phyloP scores from a whole-genome alignment of 2,888 invertebrate genomes.

The Folsomia manolachei region DNA sequence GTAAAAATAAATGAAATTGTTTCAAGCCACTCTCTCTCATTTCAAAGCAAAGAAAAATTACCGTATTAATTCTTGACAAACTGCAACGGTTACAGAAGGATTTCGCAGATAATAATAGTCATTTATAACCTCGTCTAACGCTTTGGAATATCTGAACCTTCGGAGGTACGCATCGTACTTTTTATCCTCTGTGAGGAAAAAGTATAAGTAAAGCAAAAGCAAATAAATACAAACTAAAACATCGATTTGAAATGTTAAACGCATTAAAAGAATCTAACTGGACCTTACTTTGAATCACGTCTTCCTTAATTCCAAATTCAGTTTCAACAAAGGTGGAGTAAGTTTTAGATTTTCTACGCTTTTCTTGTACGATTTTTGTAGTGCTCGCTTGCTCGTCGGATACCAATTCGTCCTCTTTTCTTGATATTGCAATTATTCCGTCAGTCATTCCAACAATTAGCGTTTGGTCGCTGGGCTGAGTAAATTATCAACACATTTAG shows the following conservation, averaged over 20 bases:
- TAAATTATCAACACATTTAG: no score
- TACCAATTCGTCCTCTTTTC: conserved; percentile 56
- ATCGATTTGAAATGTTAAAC: conserved; percentile 4
- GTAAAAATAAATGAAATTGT: conserved; percentile 28
- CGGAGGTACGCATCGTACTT: conserved; percentile 70
- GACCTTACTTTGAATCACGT: conserved; percentile 29
- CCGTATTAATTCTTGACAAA: conserved; percentile 80
- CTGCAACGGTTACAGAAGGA: conserved; percentile 74
- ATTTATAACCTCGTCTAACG: conserved; percentile 68
- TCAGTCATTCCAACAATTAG: conserved; percentile 89
- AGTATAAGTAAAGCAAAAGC: conserved; percentile 11
- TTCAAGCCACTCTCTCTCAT: neutral
- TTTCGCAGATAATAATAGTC: conserved; percentile 62
- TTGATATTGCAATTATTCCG: conserved; percentile 82
- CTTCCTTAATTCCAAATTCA: conserved; percentile 42
- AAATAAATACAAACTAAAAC: neutral
- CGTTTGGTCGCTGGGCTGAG: conserved; percentile 69
- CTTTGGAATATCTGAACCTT: conserved; percentile 77
- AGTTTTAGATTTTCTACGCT: conserved; percentile 23
- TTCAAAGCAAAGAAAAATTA: neutral
- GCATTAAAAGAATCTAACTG: no score
- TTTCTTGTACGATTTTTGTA: conserved; percentile 21
- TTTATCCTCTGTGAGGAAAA: conserved; percentile 35
- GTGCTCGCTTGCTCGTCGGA: conserved; percentile 53
- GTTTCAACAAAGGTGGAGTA: conserved; percentile 46